Evolutionary conservation across 2,113 vertebrate species (phyloP).

Genomic region (Microtus pennsylvanicus): DNA sequence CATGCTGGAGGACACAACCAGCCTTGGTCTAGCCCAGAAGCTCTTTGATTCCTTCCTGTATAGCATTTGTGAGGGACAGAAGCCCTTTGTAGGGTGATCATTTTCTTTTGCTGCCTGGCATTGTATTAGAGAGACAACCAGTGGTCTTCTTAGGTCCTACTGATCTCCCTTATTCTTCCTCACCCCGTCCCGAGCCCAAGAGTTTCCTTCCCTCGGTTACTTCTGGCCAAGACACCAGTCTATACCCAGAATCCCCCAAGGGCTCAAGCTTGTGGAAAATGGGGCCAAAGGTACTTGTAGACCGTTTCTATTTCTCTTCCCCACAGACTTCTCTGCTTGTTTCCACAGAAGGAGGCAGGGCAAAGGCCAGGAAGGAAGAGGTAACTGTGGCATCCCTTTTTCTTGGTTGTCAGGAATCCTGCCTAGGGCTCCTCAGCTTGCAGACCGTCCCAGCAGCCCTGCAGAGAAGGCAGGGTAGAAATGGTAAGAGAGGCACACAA

Average conservation of each 20-base stretch:
- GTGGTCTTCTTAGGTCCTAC: neutral
- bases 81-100: neutral
- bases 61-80: neutral
- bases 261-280: neutral
- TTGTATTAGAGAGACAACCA: neutral
- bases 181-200: neutral
- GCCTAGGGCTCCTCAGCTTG: accelerated
- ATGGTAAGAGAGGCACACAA: accelerated
- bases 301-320: neutral
- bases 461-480: neutral
- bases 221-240: neutral
- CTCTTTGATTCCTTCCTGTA: neutral
- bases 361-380: neutral
- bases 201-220: neutral
- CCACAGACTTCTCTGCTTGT: neutral
- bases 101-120: neutral
- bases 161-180: neutral
- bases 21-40: neutral
- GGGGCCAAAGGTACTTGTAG: neutral
- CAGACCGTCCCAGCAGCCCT: neutral
- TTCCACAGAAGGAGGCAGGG: neutral
- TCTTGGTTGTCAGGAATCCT: accelerated
- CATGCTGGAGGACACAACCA: neutral
- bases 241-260: neutral
- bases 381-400: neutral